Evolutionary conservation across 1,140 invertebrate genomes (phyloP).

Genomic region (Lethocerus indicus): DNA sequence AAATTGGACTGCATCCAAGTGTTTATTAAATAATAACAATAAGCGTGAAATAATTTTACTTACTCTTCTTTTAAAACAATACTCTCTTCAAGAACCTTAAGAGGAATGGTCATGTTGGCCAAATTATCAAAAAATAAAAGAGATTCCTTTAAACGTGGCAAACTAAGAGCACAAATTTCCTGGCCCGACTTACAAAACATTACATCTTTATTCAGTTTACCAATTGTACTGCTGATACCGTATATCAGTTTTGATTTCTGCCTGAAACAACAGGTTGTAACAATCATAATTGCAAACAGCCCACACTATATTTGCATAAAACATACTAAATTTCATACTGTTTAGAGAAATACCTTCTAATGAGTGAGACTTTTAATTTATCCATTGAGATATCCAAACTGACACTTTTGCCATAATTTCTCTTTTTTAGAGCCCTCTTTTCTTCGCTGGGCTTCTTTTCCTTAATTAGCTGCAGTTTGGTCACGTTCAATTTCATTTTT

Average conservation of each 20-base stretch:
- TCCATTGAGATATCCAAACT: neutral
- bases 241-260: neutral
- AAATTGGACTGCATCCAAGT: neutral
- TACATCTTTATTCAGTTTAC: slow-evolving; percentile 10
- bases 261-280: neutral
- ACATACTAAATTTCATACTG: neutral
- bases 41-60: neutral
- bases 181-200: neutral
- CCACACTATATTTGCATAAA: neutral
- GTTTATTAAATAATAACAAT: neutral
- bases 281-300: neutral
- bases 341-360: slow-evolving; percentile 5
- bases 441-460: slow-evolving; percentile 8
- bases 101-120: slow-evolving; percentile 10
- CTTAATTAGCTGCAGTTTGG: slow-evolving; percentile 3
- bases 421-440: slow-evolving; percentile 4
- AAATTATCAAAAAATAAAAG: slow-evolving; percentile 15
- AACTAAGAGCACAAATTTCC: slow-evolving; percentile 10
- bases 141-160: slow-evolving; percentile 14
- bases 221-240: neutral
- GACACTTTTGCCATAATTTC: neutral
- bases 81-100: slow-evolving; percentile 13
- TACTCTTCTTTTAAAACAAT: slow-evolving; percentile 11
- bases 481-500: slow-evolving; percentile 2
- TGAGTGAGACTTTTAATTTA: neutral